Conservation (phyloP, 35 echinoderm and acorn worm species). For the Heliocidaris erythrogramma region DNA sequence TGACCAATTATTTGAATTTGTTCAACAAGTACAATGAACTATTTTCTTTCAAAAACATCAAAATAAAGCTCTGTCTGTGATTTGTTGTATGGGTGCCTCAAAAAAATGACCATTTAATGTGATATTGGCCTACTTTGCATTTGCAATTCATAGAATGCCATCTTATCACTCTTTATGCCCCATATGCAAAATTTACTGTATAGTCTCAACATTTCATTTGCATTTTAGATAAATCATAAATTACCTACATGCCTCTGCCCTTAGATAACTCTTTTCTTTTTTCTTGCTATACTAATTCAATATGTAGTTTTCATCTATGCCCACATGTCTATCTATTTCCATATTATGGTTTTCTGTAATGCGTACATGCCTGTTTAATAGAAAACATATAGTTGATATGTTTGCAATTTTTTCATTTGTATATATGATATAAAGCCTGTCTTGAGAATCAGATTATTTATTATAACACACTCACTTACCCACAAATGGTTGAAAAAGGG, state of each 20-base stretch:
- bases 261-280: not conserved
- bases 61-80: no score
- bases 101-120: no score
- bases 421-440: not conserved
- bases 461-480: no score
- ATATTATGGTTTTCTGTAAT: not conserved
- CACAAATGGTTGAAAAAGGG: no score
- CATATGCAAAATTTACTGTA: not conserved
- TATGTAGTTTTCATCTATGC: not conserved
- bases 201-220: not conserved
- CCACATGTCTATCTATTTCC: no score
- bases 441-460: no score
- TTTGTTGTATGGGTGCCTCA: not conserved
- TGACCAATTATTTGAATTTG: no score
- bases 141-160: not conserved
- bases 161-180: not conserved
- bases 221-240: not conserved
- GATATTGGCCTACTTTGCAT: not conserved
- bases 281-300: not conserved
- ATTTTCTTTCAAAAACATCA: no score
- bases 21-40: no score
- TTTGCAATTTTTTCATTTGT: not conserved
- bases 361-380: not conserved
- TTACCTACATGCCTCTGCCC: not conserved
- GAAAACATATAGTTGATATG: not conserved